Evolutionary conservation across 2,888 invertebrate species (phyloP).

Genomic region (Caprella mutica): DNA sequence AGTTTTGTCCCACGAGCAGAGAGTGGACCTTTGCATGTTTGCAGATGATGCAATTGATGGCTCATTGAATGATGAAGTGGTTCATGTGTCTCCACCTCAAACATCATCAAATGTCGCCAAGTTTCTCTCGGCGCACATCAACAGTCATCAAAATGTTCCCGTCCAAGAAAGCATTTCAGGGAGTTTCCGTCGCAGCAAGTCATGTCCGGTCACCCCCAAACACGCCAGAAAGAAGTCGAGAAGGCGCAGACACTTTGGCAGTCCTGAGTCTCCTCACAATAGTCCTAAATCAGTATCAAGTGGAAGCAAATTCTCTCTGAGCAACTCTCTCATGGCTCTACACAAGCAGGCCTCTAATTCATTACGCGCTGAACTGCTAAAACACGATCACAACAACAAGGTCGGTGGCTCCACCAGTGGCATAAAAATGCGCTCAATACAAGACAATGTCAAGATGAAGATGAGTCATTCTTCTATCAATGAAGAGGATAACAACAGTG

Average conservation of each 20-base stretch:
- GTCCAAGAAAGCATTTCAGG: slow-evolving; percentile 4
- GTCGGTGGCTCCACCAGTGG: slow-evolving; percentile 12
- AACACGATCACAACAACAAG: slow-evolving; percentile 20
- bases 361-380: slow-evolving; percentile 22
- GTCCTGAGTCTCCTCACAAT: slow-evolving; percentile 24
- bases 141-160: slow-evolving; percentile 4
- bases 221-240: slow-evolving; percentile 9
- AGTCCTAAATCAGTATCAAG: slow-evolving; percentile 27
- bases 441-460: slow-evolving; percentile 18
- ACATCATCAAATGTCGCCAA: slow-evolving; percentile 6
- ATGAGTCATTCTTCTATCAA: slow-evolving; percentile 7
- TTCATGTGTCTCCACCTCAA: slow-evolving; percentile 20
- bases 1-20: slow-evolving; percentile 27
- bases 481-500: slow-evolving; percentile 16
- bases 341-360: slow-evolving; percentile 32
- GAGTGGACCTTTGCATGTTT: slow-evolving; percentile 28
- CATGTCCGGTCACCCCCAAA: slow-evolving; percentile 32
- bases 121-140: no score
- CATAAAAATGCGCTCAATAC: slow-evolving; percentile 24
- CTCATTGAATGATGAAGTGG: slow-evolving; percentile 11
- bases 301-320: slow-evolving; percentile 27
- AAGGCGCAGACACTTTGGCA: slow-evolving; percentile 6
- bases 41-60: slow-evolving; percentile 22
- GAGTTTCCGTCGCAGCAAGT: slow-evolving; percentile 28
- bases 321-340: slow-evolving; percentile 29